Base-by-base conservation (phyloP, 2,888 invertebrate species). In the Platypus cylindrus region DNA sequence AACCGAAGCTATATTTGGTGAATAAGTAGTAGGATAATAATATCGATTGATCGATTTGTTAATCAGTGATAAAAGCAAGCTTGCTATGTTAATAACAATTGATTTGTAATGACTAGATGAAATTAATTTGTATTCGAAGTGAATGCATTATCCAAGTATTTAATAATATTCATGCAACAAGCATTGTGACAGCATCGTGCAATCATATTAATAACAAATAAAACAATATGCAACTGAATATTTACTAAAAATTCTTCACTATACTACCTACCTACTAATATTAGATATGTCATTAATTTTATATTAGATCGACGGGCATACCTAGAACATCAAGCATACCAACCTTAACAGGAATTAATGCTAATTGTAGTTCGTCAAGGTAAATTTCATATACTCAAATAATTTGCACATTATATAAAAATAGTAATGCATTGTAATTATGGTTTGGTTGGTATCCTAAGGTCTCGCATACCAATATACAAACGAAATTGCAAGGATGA, bases 291-390 rank as follows among this genome's bases (percentile, higher is more conserved):
- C 34, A 25, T 40, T 45, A 47, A 36, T 50, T 56, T 48, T 54
- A 59, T 52, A 44, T 47, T 67, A 70, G 70, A 66, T 65, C 65
- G 56, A 62, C 79, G 64, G 78, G 77, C 67, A 83, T 85, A 71
- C 79, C 80, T 73, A 77, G 85, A 74, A 81, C 85, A 58, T 85
- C 84, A 65, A 85, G 85, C 70, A 86, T 86, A 71, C 85, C 86
- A 63, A 80, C 84, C 67, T 73, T 85, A 68, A 73, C 77, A 56
- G 72, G 75, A 65, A 69, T 74, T n/a, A n/a, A n/a, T n/a, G n/a
- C n/a, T 63, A 68, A 71, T 58, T 38, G 73, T 63, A 69, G 71
- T 58, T 40, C 74, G 63, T 73, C 73, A 72, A 79, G 79, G 79
- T 80, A 80, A 70, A 63, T 55, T 4, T 7, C 3, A 9, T 9